These are phyloP conservation scores for Trematocara stigmaticum DNA, from an alignment of 2,113 vertebrate species.

Conservation along the genomic window DNA sequence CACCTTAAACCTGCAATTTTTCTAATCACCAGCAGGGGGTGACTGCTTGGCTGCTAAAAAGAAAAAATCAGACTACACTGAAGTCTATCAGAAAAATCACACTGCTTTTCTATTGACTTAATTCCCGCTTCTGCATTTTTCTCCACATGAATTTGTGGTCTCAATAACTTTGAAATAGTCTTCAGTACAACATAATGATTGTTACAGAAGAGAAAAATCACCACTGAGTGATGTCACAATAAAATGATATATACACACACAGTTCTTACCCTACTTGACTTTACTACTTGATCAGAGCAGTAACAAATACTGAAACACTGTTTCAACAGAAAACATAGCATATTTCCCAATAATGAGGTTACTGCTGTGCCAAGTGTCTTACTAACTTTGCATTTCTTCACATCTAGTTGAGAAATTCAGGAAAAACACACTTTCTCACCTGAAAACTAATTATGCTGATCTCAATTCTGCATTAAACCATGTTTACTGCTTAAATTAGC, in stretches of 20 bases:
- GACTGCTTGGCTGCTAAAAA: background rate
- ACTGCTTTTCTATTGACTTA: background rate
- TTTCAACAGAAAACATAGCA: background rate
- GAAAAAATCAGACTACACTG: background rate
- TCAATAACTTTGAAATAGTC: background rate
- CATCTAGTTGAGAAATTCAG: accelerated
- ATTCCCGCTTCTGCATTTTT: background rate
- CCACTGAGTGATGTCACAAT: background rate
- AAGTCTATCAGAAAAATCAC: background rate
- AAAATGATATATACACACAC: background rate
- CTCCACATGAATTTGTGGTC: background rate
- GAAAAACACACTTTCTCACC: background rate
- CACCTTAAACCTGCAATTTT: background rate
- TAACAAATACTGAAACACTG: background rate
- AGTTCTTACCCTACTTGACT: background rate
- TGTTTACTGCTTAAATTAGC: background rate
- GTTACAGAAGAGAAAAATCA: background rate
- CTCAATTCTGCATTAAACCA: background rate
- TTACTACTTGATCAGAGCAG: background rate
- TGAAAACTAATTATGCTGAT: background rate
- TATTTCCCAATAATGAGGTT: background rate
- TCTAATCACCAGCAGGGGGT: background rate
- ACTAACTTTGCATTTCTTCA: background rate
- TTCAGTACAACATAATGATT: background rate
- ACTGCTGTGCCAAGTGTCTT: background rate